phyloP scores from a whole-genome alignment of 2,113 vertebrate genomes.

The Panthera tigris region DNA sequence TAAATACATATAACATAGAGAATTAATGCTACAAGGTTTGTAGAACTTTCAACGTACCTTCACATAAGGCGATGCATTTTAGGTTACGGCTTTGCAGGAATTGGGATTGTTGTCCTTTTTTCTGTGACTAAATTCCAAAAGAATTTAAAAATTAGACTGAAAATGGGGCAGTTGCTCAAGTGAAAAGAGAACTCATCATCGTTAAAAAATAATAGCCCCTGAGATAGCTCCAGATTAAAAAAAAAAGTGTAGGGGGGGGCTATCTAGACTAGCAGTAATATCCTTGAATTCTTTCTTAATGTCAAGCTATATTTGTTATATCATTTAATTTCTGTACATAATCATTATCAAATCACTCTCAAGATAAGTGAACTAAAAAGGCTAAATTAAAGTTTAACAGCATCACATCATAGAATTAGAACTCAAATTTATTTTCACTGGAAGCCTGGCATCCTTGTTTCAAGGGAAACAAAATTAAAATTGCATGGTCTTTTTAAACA shows the following conservation, averaged over 20 bases:
- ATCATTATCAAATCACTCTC: constrained; percentile 31
- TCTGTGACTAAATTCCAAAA: constrained; percentile 89
- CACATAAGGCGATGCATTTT: constrained; percentile 97
- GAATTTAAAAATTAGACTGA: constrained; percentile 59
- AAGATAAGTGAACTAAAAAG: background rate
- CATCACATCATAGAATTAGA: background rate
- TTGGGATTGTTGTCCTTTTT: constrained; percentile 93
- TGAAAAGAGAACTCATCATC: background rate
- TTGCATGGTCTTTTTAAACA: constrained; percentile 33
- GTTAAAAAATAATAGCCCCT: background rate
- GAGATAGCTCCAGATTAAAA: background rate
- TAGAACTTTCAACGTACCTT: constrained; percentile 87
- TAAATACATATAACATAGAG: background rate
- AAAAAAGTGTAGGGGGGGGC: background rate
- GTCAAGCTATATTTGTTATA: background rate
- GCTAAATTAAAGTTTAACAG: background rate
- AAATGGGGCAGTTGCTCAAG: background rate
- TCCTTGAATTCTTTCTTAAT: background rate
- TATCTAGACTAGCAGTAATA: background rate
- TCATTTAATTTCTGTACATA: background rate
- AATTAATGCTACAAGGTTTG: background rate
- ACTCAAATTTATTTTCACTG: background rate
- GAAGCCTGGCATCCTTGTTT: background rate
- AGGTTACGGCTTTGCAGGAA: constrained; percentile 95
- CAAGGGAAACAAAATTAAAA: constrained; percentile 38